Conservation (phyloP, 2,888 invertebrate genomes). For the Tridacna gigas region DNA sequence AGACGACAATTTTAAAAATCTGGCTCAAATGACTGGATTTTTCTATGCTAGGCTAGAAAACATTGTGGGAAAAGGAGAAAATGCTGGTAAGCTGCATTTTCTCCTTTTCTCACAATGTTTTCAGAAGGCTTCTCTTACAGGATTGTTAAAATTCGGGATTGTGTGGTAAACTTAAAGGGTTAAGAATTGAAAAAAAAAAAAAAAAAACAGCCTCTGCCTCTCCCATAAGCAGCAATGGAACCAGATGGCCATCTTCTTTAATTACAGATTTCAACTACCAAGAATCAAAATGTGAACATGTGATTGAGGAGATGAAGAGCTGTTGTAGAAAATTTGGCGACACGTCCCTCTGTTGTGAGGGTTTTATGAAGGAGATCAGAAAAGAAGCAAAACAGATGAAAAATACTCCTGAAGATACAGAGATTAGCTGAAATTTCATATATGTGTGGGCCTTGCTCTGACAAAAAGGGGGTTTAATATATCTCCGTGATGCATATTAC, state of each 20-base stretch:
- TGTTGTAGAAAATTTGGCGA: conserved; percentile 25
- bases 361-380: conserved; percentile 15
- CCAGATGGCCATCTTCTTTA: not conserved
- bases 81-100: no score
- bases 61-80: no score
- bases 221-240: not conserved
- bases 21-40: no score
- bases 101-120: no score
- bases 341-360: conserved; percentile 14
- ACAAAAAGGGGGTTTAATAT: no score
- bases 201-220: not conserved
- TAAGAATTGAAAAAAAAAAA: no score
- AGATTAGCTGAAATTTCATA: not conserved
- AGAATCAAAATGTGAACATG: conserved; percentile 24
- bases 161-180: not conserved
- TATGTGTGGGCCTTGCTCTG: not conserved
- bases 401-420: not conserved
- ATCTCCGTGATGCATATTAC: no score
- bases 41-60: no score
- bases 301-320: conserved; percentile 14
- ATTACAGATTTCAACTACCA: conserved; percentile 22
- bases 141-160: no score
- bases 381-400: not conserved
- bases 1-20: no score
- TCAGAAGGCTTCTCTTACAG: no score